Percentiles rank a stretch among this genome's conserved stretches.
Conservation (phyloP, 64 coral and sea anemone species). For the Porites lutea region DNA sequence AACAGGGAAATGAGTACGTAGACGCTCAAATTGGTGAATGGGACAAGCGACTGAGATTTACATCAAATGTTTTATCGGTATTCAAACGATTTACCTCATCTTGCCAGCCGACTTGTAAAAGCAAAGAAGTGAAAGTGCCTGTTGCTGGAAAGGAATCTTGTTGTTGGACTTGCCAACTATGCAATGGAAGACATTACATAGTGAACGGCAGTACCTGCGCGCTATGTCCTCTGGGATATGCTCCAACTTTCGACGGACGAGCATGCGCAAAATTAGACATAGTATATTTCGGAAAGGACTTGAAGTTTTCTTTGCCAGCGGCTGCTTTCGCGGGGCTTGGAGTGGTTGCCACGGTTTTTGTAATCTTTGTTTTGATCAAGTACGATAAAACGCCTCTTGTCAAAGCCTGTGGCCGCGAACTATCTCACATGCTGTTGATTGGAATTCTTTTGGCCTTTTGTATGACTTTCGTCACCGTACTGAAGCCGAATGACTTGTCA, state of each 20-base stretch:
- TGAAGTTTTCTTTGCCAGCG: slow-evolving; percentile 55
- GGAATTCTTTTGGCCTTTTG: slow-evolving; percentile 82
- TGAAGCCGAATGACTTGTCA: slow-evolving; percentile 58
- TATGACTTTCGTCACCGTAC: slow-evolving; percentile 73
- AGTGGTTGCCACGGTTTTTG: slow-evolving; percentile 68
- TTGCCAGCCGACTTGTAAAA: slow-evolving; percentile 63
- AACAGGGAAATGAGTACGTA: slow-evolving; percentile 47
- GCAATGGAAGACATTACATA: slow-evolving; percentile 82
- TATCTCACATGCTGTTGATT: slow-evolving; percentile 82
- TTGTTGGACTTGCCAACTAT: slow-evolving; percentile 84
- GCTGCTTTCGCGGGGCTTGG: slow-evolving; percentile 67
- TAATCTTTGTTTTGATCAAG: slow-evolving; percentile 70
- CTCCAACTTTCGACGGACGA: slow-evolving; percentile 64
- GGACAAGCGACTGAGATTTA: slow-evolving; percentile 63
- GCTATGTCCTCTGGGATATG: slow-evolving; percentile 77
- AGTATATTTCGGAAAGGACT: slow-evolving; percentile 79
- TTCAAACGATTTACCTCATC: slow-evolving; percentile 66
- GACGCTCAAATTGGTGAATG: slow-evolving; percentile 85
- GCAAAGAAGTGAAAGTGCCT: slow-evolving; percentile 65
- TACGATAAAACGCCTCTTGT: slow-evolving; percentile 87
- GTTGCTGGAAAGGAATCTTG: slow-evolving; percentile 88
- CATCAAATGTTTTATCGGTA: background rate
- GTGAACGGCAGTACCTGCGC: slow-evolving; percentile 74
- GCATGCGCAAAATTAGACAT: slow-evolving; percentile 68
- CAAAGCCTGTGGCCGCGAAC: slow-evolving; percentile 89